Percentiles rank a stretch among this genome's conserved stretches.
These are phyloP conservation scores for Chymomyza caudatula DNA, from an alignment of 2,888 invertebrate species.

Conservation along the genomic window DNA sequence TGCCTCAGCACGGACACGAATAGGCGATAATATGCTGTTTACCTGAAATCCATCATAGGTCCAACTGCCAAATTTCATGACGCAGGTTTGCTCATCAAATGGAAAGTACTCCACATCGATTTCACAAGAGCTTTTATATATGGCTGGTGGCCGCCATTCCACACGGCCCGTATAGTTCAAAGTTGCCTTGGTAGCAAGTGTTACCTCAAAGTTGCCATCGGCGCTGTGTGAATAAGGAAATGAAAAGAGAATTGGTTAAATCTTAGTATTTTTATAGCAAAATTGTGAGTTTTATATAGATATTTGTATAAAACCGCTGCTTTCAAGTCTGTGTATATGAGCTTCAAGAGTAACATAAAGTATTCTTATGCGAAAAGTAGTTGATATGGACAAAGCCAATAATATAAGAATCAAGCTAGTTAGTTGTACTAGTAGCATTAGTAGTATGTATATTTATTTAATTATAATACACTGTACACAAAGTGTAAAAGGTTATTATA, in stretches of 20 bases:
- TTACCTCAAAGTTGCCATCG: conserved; percentile 91
- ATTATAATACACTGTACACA: too few relatives aligned
- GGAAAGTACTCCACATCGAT: conserved; percentile 92
- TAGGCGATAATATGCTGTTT: conserved; percentile 38
- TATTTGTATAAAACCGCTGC: too few relatives aligned
- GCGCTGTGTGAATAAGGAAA: conserved; percentile 80
- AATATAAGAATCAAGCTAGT: too few relatives aligned
- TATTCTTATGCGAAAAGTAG: too few relatives aligned
- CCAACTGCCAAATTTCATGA: conserved; percentile 91
- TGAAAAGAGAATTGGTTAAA: background rate
- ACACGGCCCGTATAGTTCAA: conserved; percentile 89
- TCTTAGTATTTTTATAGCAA: background rate
- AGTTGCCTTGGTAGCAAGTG: conserved; percentile 89
- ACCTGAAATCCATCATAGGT: conserved; percentile 92
- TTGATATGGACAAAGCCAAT: too few relatives aligned
- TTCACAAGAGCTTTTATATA: conserved; percentile 92
- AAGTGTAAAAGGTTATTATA: too few relatives aligned
- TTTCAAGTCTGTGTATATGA: too few relatives aligned
- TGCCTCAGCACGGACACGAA: background rate
- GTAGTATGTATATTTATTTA: too few relatives aligned
- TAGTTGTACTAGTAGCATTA: too few relatives aligned
- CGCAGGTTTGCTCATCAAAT: conserved; percentile 91
- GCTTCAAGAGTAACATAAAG: too few relatives aligned
- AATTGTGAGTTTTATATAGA: background rate
- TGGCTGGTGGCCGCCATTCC: conserved; percentile 94